A percentile compares a stretch with the other conserved stretches of the same genome.
Evolutionary conservation across 1,140 invertebrate species (phyloP).

Genomic region (Drosophila jambulina): DNA sequence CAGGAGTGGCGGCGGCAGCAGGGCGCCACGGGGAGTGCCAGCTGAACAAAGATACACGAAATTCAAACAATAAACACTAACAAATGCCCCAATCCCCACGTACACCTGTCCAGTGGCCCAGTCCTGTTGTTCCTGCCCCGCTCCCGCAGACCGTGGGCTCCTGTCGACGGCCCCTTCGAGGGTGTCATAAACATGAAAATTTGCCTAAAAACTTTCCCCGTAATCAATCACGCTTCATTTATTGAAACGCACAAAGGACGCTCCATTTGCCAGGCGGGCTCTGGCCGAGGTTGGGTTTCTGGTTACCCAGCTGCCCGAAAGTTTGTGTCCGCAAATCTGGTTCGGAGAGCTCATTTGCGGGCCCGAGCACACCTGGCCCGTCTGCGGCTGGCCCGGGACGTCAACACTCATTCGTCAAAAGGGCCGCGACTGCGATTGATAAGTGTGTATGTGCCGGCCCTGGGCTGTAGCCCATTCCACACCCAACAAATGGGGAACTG

Average conservation of each 20-base stretch:
- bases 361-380: conserved; percentile 28
- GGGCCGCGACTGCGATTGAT: conserved; percentile 46
- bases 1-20: neutral
- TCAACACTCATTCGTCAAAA: conserved; percentile 59
- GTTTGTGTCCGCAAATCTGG: conserved; percentile 65
- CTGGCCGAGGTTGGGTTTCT: conserved; percentile 1
- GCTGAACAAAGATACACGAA: conserved; percentile 70
- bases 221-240: conserved; percentile 83
- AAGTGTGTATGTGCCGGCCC: conserved; percentile 55
- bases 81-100: conserved; percentile 27
- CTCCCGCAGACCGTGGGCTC: neutral
- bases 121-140: conserved; percentile 2
- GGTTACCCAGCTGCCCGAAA: conserved; percentile 43
- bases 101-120: conserved; percentile 51
- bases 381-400: conserved; percentile 48
- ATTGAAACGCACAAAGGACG: conserved; percentile 77
- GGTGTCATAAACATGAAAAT: conserved; percentile 62
- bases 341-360: conserved; percentile 65
- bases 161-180: neutral
- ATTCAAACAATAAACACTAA: conserved; percentile 74
- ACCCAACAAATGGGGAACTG: conserved; percentile 36
- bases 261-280: conserved; percentile 32
- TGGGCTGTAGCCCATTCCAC: conserved; percentile 21
- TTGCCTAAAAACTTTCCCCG: conserved; percentile 71
- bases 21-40: conserved; percentile 1